A percentile compares a stretch with the other conserved stretches of the same genome.
These are phyloP conservation scores for Hepsetus odoe DNA, from an alignment of 2,113 vertebrate genomes.

Conservation along the genomic window DNA sequence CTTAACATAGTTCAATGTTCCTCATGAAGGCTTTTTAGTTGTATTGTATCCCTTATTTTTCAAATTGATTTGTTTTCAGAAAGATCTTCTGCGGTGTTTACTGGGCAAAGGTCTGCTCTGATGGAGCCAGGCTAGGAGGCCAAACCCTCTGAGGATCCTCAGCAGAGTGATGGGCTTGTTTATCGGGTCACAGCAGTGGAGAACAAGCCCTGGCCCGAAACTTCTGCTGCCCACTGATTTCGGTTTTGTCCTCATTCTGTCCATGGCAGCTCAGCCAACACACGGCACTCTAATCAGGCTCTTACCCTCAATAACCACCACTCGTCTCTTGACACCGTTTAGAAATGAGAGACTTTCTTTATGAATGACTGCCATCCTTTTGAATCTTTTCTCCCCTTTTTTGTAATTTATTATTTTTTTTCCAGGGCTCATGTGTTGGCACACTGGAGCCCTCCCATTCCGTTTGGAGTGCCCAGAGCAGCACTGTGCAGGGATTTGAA, in stretches of 20 bases:
- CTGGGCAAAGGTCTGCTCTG: slow-evolving; percentile 14
- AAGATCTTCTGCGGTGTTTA: slow-evolving; percentile 22
- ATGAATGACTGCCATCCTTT: slow-evolving; percentile 46
- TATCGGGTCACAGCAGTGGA: slow-evolving; percentile 49
- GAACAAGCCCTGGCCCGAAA: slow-evolving; percentile 25
- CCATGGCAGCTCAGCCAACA: slow-evolving; percentile 47
- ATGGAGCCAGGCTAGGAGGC: slow-evolving; percentile 11
- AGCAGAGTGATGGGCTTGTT: slow-evolving; percentile 45
- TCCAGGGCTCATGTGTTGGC: slow-evolving; percentile 48
- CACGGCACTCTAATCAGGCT: slow-evolving; percentile 48
- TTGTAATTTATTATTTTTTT: not conserved
- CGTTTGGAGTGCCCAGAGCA: slow-evolving; percentile 29
- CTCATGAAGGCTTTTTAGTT: not conserved
- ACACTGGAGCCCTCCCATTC: slow-evolving; percentile 55
- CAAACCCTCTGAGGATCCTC: slow-evolving; percentile 13
- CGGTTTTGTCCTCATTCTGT: slow-evolving; percentile 53
- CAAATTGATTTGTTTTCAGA: slow-evolving; percentile 26
- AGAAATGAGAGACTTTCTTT: slow-evolving; percentile 22
- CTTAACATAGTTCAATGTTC: too few species aligned
- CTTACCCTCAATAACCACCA: slow-evolving; percentile 35
- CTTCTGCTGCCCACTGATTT: slow-evolving; percentile 53
- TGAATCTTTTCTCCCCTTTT: not conserved
- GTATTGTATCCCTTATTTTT: slow-evolving; percentile 3
- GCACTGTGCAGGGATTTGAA: slow-evolving; percentile 54
- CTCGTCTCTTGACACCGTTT: slow-evolving; percentile 23